Percentiles rank a stretch among this genome's conserved stretches.
Evolutionary conservation across 2,797 vertebrate genomes (phyloP).

Genomic region (Erpetoichthys calabaricus): DNA sequence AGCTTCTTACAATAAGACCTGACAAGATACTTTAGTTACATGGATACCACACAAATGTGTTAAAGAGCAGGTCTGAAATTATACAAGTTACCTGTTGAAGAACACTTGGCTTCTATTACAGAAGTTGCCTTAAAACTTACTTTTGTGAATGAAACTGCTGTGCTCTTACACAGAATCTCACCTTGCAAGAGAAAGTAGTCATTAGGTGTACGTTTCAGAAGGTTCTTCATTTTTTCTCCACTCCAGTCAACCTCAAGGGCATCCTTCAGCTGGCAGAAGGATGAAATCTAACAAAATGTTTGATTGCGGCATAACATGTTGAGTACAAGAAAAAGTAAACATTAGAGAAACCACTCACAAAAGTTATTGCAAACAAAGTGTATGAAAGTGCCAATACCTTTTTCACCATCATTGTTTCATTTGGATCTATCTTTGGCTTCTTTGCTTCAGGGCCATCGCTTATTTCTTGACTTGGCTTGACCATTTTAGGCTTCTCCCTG

Average conservation of each 20-base stretch:
- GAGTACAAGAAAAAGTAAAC: constrained; percentile 1
- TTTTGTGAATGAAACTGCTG: too few species aligned
- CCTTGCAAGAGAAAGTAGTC: constrained; percentile 86
- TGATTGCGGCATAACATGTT: background rate
- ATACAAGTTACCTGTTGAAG: too few species aligned
- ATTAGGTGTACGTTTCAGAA: constrained; percentile 53
- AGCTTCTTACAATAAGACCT: too few species aligned
- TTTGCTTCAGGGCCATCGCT: constrained; percentile 71
- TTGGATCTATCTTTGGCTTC: constrained; percentile 63
- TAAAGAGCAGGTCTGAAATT: too few species aligned
- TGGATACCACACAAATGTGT: too few species aligned
- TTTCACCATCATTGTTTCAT: constrained; percentile 77
- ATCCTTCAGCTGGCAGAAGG: constrained; percentile 69
- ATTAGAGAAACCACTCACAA: background rate
- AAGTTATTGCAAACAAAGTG: background rate
- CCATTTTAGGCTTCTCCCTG: constrained; percentile 74
- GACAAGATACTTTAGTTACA: too few species aligned
- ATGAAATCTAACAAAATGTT: background rate
- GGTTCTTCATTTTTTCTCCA: constrained; percentile 55
- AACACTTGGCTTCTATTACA: too few species aligned
- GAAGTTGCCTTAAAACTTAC: too few species aligned
- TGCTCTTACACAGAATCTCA: constrained; percentile 18
- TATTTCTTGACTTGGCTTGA: constrained; percentile 44
- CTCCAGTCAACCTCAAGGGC: constrained; percentile 74
- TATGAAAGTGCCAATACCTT: constrained; percentile 45